Conservation (phyloP, 2,888 invertebrate genomes). For the Lordiphosa fenestrarum region DNA sequence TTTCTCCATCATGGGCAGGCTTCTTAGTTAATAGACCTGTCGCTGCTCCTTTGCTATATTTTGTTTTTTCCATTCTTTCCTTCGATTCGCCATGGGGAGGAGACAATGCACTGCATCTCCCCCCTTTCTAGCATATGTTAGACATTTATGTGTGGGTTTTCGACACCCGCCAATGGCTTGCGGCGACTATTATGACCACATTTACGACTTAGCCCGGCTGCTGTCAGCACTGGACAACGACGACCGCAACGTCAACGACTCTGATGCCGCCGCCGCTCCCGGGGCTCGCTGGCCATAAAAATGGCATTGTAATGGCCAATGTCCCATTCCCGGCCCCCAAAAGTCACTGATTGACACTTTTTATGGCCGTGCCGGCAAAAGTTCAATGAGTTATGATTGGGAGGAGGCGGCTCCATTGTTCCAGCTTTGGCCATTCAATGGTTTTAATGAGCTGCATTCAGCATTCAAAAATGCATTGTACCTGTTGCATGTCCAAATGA, state of each 20-base stretch:
- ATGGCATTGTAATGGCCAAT: conserved; percentile 39
- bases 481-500: conserved; percentile 11
- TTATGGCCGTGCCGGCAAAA: conserved; percentile 56
- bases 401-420: conserved; percentile 31
- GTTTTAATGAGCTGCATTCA: conserved; percentile 57
- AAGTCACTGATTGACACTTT: conserved; percentile 64
- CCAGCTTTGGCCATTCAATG: conserved; percentile 26
- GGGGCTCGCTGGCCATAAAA: conserved; percentile 25
- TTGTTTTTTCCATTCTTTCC: conserved; percentile 1
- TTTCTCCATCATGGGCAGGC: conserved; percentile 36
- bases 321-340: conserved; percentile 34
- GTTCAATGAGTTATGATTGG: conserved; percentile 69
- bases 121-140: conserved; percentile 51
- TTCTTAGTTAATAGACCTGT: conserved; percentile 59
- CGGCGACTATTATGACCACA: conserved; percentile 51
- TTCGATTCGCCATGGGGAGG: no score
- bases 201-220: conserved; percentile 34
- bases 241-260: conserved; percentile 5
- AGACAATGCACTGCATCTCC: no score
- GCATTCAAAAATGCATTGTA: conserved; percentile 50
- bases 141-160: conserved; percentile 69
- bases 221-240: conserved; percentile 13
- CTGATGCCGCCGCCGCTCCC: conserved; percentile 4
- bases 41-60: conserved; percentile 20
- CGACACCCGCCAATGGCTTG: conserved; percentile 47